phyloP scores from a whole-genome alignment of 2,113 vertebrate species.

The Bujurquina vittata region DNA sequence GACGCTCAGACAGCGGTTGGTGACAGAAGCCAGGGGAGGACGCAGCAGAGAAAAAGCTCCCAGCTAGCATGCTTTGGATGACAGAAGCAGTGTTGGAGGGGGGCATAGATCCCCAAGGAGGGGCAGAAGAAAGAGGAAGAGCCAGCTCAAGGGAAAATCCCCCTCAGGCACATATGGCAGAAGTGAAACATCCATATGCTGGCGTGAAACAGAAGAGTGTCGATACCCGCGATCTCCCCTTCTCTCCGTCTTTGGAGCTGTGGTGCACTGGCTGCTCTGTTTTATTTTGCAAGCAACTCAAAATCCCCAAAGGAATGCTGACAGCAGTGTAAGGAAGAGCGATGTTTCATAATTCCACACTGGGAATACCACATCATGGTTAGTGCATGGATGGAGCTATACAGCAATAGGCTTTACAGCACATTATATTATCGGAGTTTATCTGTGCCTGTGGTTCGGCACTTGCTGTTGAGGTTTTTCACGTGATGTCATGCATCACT shows the following conservation, averaged over 20 bases:
- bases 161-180: constrained; percentile 57
- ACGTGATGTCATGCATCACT: too few relatives aligned
- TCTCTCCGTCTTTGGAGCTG: constrained; percentile 28
- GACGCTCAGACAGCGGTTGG: constrained; percentile 68
- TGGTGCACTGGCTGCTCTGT: constrained; percentile 27
- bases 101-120: constrained; percentile 52
- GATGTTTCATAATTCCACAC: constrained; percentile 15
- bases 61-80: constrained; percentile 56
- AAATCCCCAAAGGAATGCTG: constrained; percentile 27
- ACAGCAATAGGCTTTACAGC: background rate
- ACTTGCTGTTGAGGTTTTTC: too few relatives aligned
- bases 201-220: constrained; percentile 38
- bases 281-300: constrained; percentile 37
- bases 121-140: constrained; percentile 61
- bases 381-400: background rate
- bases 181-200: constrained; percentile 62
- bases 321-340: background rate
- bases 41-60: constrained; percentile 57
- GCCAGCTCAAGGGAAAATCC: constrained; percentile 57
- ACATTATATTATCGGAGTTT: background rate
- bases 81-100: constrained; percentile 48
- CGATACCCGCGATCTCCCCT: constrained; percentile 12
- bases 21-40: constrained; percentile 73
- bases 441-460: too few relatives aligned
- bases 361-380: constrained; percentile 26